Evolutionary conservation across 2,888 invertebrate genomes (phyloP).

Genomic region (Pheosia tremula): DNA sequence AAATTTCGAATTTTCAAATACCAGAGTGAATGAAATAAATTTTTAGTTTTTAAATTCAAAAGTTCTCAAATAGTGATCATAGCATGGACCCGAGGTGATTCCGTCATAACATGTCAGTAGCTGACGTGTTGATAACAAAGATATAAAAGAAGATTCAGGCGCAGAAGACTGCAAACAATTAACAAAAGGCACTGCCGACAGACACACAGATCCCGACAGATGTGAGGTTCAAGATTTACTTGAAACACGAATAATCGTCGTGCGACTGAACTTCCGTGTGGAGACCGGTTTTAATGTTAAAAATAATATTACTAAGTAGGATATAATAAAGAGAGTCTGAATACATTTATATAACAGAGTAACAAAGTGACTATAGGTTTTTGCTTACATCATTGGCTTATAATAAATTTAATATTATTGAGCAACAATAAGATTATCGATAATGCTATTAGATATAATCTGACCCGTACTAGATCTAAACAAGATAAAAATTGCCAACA

Average conservation of each 20-base stretch:
- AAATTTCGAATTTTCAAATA: not conserved
- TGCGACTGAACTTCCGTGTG: conserved; percentile 71
- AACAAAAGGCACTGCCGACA: conserved; percentile 51
- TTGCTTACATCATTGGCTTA: conserved; percentile 22
- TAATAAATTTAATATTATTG: conserved; percentile 32
- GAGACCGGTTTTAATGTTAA: conserved; percentile 62
- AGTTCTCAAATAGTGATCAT: too few species aligned
- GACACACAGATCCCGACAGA: conserved; percentile 57
- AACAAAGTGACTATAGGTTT: not conserved
- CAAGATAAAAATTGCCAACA: conserved; percentile 47
- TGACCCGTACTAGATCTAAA: conserved; percentile 44
- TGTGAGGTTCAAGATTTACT: conserved; percentile 53
- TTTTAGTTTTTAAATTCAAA: too few species aligned
- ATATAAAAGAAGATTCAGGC: conserved; percentile 42
- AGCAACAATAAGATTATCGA: conserved; percentile 49
- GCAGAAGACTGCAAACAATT: conserved; percentile 42
- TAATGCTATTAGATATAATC: conserved; percentile 49
- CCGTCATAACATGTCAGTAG: conserved; percentile 39
- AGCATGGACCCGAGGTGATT: conserved; percentile 11
- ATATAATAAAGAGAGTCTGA: too few species aligned
- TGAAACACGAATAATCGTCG: conserved; percentile 68
- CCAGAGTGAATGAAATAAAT: too few species aligned
- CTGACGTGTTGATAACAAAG: conserved; percentile 26
- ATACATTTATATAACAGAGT: too few species aligned
- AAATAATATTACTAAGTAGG: conserved; percentile 12